A percentile compares a stretch with the other conserved stretches of the same genome.
phyloP scores from a whole-genome alignment of 2,797 vertebrate species.

The Cynopterus sphinx region DNA sequence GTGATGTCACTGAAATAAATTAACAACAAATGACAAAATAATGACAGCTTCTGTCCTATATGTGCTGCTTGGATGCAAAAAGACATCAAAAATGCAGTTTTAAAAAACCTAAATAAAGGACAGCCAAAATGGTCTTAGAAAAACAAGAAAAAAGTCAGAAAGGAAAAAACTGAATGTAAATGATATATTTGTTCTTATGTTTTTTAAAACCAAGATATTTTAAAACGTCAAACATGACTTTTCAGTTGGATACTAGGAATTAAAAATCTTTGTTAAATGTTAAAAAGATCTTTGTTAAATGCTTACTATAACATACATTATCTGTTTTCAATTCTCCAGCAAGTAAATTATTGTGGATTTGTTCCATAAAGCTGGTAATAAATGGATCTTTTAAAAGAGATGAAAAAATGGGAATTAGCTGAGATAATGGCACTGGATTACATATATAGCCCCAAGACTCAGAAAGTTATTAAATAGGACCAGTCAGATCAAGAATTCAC shows the following conservation, averaged over 20 bases:
- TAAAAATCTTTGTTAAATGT: neutral
- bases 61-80: neutral
- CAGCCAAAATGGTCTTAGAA: neutral
- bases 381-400: constrained; percentile 2
- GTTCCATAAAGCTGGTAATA: neutral
- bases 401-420: neutral
- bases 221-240: neutral
- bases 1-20: neutral
- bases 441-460: neutral
- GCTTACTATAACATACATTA: neutral
- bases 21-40: neutral
- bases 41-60: neutral
- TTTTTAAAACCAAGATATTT: neutral
- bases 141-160: neutral
- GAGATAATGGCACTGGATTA: neutral
- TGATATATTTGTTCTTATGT: neutral
- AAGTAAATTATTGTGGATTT: neutral
- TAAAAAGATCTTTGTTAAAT: neutral
- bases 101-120: constrained; percentile 30
- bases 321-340: neutral
- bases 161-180: neutral
- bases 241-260: neutral
- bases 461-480: neutral
- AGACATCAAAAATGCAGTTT: neutral
- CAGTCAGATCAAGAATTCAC: neutral